These are phyloP conservation scores for Brachyhypopomus gauderio DNA, from an alignment of 2,113 vertebrate genomes.

Conservation along the genomic window DNA sequence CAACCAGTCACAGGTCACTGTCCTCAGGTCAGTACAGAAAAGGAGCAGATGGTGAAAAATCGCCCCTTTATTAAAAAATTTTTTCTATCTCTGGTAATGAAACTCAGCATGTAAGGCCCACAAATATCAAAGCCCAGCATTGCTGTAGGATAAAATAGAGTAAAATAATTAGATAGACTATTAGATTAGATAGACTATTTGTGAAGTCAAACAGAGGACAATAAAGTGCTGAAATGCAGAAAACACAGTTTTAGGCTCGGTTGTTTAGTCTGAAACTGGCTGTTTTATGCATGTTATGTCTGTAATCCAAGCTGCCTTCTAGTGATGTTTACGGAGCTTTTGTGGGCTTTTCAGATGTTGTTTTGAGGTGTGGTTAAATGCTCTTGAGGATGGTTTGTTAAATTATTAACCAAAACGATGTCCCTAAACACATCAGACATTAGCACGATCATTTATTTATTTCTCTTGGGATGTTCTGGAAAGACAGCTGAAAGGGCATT, in stretches of 20 bases:
- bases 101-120: background rate
- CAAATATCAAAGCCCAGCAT: background rate
- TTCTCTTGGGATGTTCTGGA: background rate
- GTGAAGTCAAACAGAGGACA: background rate
- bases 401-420: background rate
- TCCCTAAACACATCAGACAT: too few relatives aligned
- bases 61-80: background rate
- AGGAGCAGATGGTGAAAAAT: background rate
- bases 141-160: background rate
- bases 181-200: background rate
- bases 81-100: background rate
- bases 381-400: background rate
- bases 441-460: background rate
- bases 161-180: background rate
- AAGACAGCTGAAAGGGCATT: too few relatives aligned
- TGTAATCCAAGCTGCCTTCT: background rate
- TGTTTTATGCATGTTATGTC: background rate
- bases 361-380: background rate
- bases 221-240: background rate
- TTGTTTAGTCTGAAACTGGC: slow-evolving; percentile 22
- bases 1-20: background rate
- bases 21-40: background rate
- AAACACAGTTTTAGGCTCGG: background rate
- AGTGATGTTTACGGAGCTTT: background rate
- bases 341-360: background rate